A percentile compares a stretch with the other conserved stretches of the same genome.
Evolutionary conservation across 2,113 vertebrate species (phyloP).

Genomic region (Callipepla californica): DNA sequence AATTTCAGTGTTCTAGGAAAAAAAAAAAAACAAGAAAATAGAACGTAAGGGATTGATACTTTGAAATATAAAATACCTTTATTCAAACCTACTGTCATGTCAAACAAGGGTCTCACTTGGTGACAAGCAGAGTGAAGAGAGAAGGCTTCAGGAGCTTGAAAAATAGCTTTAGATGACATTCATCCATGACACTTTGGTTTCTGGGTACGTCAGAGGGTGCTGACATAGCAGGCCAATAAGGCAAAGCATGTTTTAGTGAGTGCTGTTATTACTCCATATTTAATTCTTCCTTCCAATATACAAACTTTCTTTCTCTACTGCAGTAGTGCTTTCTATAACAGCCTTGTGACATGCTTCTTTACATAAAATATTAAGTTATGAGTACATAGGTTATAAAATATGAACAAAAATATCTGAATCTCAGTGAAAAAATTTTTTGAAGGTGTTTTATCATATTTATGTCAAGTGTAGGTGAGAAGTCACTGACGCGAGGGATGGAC

Average conservation of each 20-base stretch:
- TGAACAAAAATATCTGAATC: neutral
- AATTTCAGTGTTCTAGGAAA: neutral
- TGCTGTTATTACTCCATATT: neutral
- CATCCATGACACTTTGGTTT: constrained; percentile 7
- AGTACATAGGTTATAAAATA: neutral
- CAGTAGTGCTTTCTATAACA: neutral
- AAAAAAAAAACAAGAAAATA: too few relatives aligned
- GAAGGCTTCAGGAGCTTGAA: constrained; percentile 45
- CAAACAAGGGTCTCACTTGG: constrained; percentile 1
- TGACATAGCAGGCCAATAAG: neutral
- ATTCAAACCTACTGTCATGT: constrained; percentile 28
- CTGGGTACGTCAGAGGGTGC: neutral
- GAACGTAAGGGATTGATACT: constrained; percentile 21
- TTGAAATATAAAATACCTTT: constrained; percentile 35
- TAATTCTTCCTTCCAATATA: neutral
- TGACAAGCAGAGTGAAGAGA: constrained; percentile 33
- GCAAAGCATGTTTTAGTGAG: neutral
- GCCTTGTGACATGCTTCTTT: neutral
- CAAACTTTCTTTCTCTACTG: neutral
- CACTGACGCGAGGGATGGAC: neutral
- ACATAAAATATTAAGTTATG: neutral
- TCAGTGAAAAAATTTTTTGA: neutral
- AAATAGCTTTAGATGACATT: constrained; percentile 26
- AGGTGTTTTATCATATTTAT: neutral
- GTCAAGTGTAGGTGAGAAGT: neutral